Conservation (phyloP, 2,113 vertebrate species). For the Grammomys dolichurus region DNA sequence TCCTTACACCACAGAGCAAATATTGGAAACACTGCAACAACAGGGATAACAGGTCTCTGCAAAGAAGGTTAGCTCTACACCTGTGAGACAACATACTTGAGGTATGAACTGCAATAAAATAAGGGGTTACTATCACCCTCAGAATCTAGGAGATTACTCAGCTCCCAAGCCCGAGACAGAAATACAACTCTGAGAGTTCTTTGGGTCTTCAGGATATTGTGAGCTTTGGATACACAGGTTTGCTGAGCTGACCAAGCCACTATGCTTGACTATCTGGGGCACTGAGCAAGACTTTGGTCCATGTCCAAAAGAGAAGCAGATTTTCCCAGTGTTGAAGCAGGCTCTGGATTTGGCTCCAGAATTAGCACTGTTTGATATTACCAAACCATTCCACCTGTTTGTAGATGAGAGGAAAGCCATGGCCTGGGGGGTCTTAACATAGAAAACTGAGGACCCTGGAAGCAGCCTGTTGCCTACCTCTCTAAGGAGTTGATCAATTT, state of each 20-base stretch:
- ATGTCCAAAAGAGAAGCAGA: not conserved
- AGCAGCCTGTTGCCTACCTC: not conserved
- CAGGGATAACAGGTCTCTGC: not conserved
- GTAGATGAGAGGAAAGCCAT: not conserved
- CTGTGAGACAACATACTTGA: not conserved
- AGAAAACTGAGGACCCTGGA: not conserved
- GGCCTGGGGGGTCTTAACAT: no score
- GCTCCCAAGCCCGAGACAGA: not conserved
- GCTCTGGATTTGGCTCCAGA: not conserved
- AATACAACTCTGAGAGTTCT: not conserved
- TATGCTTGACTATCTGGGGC: not conserved
- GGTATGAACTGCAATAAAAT: not conserved
- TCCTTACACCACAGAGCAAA: accelerated
- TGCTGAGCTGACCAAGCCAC: not conserved
- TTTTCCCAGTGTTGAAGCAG: not conserved
- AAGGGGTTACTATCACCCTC: not conserved
- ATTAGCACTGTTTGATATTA: not conserved
- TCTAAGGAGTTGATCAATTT: not conserved
- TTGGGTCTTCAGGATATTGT: not conserved
- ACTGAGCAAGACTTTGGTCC: not conserved
- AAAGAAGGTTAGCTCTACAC: not conserved
- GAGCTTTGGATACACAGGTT: not conserved
- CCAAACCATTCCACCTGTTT: not conserved
- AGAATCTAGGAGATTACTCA: not conserved
- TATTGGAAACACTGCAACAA: not conserved